These are phyloP conservation scores for Gerris lacustris DNA, from an alignment of 2,888 invertebrate species.

Conservation along the genomic window DNA sequence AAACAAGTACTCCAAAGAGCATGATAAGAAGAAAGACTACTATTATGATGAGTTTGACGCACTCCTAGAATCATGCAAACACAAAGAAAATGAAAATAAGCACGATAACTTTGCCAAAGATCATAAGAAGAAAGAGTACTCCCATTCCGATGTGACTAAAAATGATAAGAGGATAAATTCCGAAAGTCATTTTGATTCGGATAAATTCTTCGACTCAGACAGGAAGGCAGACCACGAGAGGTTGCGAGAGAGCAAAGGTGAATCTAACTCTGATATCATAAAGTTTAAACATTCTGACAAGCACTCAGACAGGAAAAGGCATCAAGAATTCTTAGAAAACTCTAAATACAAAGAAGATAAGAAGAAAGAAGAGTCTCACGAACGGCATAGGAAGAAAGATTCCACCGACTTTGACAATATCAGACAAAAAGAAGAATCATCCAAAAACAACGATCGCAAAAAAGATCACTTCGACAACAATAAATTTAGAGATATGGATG, in stretches of 20 bases:
- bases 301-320: constrained; percentile 35
- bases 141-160: constrained; percentile 21
- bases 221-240: constrained; percentile 29
- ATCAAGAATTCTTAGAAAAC: constrained; percentile 44
- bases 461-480: neutral
- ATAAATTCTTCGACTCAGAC: constrained; percentile 28
- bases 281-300: constrained; percentile 18
- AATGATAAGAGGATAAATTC: constrained; percentile 4
- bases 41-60: constrained; percentile 23
- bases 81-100: constrained; percentile 33
- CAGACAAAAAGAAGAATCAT: constrained; percentile 31
- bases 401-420: constrained; percentile 4
- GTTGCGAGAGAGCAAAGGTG: constrained; percentile 27
- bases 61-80: constrained; percentile 22
- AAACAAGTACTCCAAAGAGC: constrained; percentile 18
- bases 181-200: constrained; percentile 23
- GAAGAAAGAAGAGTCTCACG: constrained; percentile 35
- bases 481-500: constrained; percentile 16
- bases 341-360: constrained; percentile 35
- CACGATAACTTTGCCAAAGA: constrained; percentile 37
- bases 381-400: constrained; percentile 7
- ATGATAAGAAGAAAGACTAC: constrained; percentile 21
- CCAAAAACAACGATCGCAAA: constrained; percentile 31
- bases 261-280: constrained; percentile 26
- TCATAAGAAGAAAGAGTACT: constrained; percentile 25